These are phyloP conservation scores for Ceyx melanurus DNA, from an alignment of 2,113 vertebrate species.

Conservation along the genomic window DNA sequence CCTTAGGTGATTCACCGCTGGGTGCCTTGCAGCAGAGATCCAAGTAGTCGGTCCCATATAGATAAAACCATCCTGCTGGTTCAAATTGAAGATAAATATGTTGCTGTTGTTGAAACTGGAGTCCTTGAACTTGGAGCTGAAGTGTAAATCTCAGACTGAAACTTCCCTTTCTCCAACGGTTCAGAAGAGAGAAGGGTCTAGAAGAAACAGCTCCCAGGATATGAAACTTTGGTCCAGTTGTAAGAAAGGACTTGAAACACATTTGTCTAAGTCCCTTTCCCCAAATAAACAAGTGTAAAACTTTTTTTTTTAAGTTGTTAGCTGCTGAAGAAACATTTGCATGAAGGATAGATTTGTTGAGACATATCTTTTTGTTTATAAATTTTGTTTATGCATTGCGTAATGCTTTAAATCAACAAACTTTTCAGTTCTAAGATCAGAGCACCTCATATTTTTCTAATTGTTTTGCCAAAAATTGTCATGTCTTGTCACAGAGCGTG, in stretches of 20 bases:
- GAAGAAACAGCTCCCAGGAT: constrained; percentile 49
- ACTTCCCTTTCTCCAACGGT: constrained; percentile 49
- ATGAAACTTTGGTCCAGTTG: constrained; percentile 27
- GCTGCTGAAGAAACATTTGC: constrained; percentile 84
- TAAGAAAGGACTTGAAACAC: constrained; percentile 67
- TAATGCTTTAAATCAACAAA: constrained; percentile 81
- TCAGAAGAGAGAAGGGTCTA: constrained; percentile 57
- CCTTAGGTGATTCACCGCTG: constrained; percentile 98
- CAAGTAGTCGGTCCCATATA: constrained; percentile 93
- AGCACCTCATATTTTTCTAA: constrained; percentile 83
- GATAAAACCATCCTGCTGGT: constrained; percentile 99
- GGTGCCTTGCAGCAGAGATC: constrained; percentile 99
- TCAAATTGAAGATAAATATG: constrained; percentile 98
- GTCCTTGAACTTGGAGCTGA: constrained; percentile 97
- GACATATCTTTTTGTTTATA: constrained; percentile 78
- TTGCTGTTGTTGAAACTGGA: constrained; percentile 95
- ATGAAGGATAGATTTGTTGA: constrained; percentile 86
- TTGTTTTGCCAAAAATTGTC: constrained; percentile 93
- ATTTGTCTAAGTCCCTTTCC: constrained; percentile 66
- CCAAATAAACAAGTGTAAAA: constrained; percentile 72
- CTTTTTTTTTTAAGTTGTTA: constrained; percentile 80
- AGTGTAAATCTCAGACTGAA: constrained; percentile 82
- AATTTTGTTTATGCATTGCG: constrained; percentile 92
- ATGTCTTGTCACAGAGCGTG: constrained; percentile 80
- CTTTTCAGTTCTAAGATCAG: constrained; percentile 79